Evolutionary conservation across 2,113 vertebrate species (phyloP).

Genomic region (Pygoscelis antarcticus): DNA sequence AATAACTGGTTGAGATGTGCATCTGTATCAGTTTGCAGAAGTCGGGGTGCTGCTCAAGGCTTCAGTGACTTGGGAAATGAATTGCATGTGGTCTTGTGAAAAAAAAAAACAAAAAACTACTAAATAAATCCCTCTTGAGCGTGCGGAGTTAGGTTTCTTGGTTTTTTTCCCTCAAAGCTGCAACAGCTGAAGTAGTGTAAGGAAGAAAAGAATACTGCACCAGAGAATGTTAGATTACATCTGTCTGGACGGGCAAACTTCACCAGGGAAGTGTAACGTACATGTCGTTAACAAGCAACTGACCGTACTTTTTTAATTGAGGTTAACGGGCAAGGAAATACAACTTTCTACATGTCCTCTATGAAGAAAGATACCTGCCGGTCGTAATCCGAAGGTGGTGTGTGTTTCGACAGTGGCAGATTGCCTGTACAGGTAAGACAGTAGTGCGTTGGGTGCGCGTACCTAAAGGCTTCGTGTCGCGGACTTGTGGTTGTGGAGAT

Average conservation of each 20-base stretch:
- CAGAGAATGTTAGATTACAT: background rate
- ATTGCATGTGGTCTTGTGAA: background rate
- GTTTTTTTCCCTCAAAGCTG: background rate
- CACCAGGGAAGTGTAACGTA: background rate
- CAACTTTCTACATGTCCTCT: background rate
- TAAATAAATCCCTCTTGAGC: background rate
- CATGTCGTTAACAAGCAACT: background rate
- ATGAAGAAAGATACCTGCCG: background rate
- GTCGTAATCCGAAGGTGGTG: too few species aligned
- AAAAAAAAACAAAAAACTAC: too few species aligned
- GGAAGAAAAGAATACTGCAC: background rate
- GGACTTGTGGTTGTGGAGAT: background rate
- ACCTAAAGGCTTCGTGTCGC: fast-evolving
- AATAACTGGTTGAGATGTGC: background rate
- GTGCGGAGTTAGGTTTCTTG: background rate
- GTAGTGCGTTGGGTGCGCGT: fast-evolving
- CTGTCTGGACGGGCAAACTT: background rate
- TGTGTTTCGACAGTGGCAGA: background rate
- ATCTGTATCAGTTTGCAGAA: background rate
- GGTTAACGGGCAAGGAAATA: background rate
- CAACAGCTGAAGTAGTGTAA: background rate
- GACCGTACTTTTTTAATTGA: background rate
- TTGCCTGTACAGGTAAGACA: background rate
- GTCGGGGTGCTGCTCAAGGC: background rate
- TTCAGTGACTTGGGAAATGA: background rate